phyloP scores from a whole-genome alignment of 2,797 vertebrate genomes.

The Lates japonicus region DNA sequence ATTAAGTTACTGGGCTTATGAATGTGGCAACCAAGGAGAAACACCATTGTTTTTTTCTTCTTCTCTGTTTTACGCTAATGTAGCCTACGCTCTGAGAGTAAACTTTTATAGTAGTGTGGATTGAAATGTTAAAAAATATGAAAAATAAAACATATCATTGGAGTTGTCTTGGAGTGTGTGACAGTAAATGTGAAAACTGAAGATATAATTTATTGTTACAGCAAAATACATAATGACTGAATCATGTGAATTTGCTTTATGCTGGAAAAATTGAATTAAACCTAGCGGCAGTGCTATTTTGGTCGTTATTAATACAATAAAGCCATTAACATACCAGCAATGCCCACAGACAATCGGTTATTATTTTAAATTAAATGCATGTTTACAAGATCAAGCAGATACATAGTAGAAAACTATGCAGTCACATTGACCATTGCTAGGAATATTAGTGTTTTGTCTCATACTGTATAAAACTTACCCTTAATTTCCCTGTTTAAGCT shows the following conservation, averaged over 20 bases:
- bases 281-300: conserved; percentile 36
- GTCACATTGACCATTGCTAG: background rate
- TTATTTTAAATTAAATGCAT: conserved; percentile 59
- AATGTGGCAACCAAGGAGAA: conserved; percentile 79
- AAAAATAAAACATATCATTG: background rate
- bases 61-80: conserved; percentile 77
- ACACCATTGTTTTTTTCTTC: conserved; percentile 87
- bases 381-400: conserved; percentile 6
- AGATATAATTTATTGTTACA: conserved; percentile 23
- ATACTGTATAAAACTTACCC: background rate
- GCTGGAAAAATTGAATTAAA: conserved; percentile 43
- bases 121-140: background rate
- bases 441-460: background rate
- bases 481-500: background rate
- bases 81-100: background rate
- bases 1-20: conserved; percentile 61
- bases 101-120: background rate
- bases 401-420: background rate
- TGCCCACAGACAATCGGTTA: conserved; percentile 45
- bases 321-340: conserved; percentile 76
- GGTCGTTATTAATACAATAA: conserved; percentile 75
- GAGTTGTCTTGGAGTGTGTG: background rate
- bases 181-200: background rate
- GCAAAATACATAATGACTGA: conserved; percentile 35
- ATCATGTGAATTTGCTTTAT: conserved; percentile 53